phyloP scores from a whole-genome alignment of 2,797 vertebrate genomes.

The Rhodeus uyekii region DNA sequence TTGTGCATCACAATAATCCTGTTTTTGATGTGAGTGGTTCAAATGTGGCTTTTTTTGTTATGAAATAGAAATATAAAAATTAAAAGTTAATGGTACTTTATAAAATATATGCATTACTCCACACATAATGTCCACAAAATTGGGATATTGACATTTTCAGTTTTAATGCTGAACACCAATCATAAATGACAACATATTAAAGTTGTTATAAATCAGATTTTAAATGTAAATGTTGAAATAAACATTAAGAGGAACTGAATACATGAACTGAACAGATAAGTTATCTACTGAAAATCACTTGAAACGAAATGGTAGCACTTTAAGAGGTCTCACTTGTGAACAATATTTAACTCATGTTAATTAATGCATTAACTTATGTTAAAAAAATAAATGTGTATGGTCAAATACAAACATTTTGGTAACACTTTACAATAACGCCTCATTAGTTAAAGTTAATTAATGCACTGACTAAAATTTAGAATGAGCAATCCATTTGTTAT shows the following conservation, averaged over 20 bases:
- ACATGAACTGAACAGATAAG: background rate
- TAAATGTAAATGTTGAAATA: too few species aligned
- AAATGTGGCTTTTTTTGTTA: background rate
- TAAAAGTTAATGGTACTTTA: background rate
- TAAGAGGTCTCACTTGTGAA: too few species aligned
- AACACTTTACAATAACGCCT: background rate
- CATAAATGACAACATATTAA: too few species aligned
- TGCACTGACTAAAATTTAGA: background rate
- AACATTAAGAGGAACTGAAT: too few species aligned
- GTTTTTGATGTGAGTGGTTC: background rate
- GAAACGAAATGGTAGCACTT: too few species aligned
- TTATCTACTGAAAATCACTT: background rate
- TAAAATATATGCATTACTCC: background rate
- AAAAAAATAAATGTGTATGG: background rate
- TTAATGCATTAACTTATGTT: background rate
- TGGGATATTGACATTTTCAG: background rate
- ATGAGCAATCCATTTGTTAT: background rate
- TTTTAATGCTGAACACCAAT: background rate
- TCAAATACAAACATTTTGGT: background rate
- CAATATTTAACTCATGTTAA: too few species aligned
- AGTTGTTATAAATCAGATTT: too few species aligned
- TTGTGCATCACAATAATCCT: background rate
- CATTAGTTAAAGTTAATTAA: background rate
- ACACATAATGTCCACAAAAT: background rate
- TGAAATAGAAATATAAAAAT: background rate